Evolutionary conservation across 2,888 invertebrate species (phyloP).

Genomic region (Clusia tigrina): DNA sequence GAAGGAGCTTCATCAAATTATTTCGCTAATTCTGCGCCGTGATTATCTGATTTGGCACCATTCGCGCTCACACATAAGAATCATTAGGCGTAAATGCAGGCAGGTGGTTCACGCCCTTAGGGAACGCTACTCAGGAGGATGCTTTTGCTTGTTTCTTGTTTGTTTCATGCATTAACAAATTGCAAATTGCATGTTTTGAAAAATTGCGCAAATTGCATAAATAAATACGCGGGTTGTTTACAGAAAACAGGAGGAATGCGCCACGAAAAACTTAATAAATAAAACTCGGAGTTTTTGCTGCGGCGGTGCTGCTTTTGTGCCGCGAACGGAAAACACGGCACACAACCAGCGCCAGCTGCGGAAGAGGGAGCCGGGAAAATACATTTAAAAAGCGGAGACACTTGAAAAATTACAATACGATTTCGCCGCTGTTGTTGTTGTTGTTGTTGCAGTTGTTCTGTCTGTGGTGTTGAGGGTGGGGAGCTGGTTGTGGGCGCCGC

Average conservation of each 20-base stretch:
- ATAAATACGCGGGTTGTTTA: not conserved
- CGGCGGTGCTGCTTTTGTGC: not conserved
- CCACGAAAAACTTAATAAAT: too few species aligned
- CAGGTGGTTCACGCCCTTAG: too few species aligned
- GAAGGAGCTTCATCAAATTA: too few species aligned
- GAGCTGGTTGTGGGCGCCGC: too few species aligned
- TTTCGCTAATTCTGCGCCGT: too few species aligned
- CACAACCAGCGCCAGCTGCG: constrained; percentile 33
- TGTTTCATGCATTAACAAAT: constrained; percentile 2
- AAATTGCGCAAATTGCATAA: not conserved
- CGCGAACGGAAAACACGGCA: constrained; percentile 29
- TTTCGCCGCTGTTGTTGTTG: not conserved
- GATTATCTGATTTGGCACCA: too few species aligned
- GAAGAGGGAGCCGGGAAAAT: not conserved
- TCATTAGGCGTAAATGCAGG: too few species aligned
- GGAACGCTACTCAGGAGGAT: too few species aligned
- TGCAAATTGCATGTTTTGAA: not conserved
- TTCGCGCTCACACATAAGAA: too few species aligned
- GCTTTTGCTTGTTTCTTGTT: too few species aligned
- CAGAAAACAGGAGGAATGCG: not conserved
- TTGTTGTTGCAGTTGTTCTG: constrained; percentile 8
- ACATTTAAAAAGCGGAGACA: constrained; percentile 6
- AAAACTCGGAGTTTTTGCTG: not conserved
- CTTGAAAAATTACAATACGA: not conserved
- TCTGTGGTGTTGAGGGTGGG: too few species aligned